Evolutionary conservation across 2,113 vertebrate genomes (phyloP), one percentile per base, ranked within the genome.

Genomic region (Rhipidura dahli): DNA sequence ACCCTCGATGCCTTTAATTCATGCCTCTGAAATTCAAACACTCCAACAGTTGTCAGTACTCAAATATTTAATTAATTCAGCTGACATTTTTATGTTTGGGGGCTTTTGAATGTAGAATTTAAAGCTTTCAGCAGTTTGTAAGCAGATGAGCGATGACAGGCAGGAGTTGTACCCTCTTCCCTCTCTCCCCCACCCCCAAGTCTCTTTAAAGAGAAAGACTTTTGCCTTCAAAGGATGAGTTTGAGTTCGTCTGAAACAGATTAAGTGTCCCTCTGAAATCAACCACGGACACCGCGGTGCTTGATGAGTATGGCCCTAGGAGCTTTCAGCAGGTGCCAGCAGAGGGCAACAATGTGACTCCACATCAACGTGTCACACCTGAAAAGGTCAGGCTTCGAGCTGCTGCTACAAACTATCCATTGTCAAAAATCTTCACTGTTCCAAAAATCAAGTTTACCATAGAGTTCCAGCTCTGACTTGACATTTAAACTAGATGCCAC

Each of bases 231-330:
- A 94, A 85, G 90, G 97, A 78, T 77, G 80, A 96, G 87, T 97
- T 96, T 97, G 66, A 69, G 85, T 65, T 56, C 65, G 96, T 90
- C 97, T 98, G 98, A 98, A 98, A 98, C 57, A 77, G 92, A 98
- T 98, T 98, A 98, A 82, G 90, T 70, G 95, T 97, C 96, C 93
- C 90, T 98, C 97, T 96, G 72, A 98, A 97, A 98, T 94, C 96
- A 98, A 97, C 97, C 95, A 89, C 31, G n/a, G 75, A 93, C 87
- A 97, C 96, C 95, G 61, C 0, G 22, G 51, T 45, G 61, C 42
- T 53, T 27, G 39, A 77, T 8, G 17, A 92, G 68, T 4, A 70
- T 72, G 49, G 44, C 26, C 59, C 39, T 33, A 57, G 76, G 40
- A 97, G 83, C 97, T 97, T 92, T 95, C 78, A 96, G 90, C 44